phyloP scores from a whole-genome alignment of 2,797 vertebrate genomes.

The Aulostomus chinensis region DNA sequence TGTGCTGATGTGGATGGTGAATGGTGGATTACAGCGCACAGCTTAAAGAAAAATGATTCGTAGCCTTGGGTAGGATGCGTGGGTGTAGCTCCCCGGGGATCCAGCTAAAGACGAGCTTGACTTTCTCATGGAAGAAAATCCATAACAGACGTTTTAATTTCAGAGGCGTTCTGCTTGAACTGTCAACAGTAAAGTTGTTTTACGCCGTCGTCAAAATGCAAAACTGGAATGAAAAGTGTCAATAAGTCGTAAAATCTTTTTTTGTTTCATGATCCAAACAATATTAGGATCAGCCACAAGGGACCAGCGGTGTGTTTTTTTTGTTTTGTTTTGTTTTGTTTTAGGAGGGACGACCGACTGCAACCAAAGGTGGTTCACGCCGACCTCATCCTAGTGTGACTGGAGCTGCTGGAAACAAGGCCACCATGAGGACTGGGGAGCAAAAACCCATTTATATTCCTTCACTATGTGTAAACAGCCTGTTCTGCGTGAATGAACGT shows the following conservation, averaged over 20 bases:
- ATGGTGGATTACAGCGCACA: constrained; percentile 43
- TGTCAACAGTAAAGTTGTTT: no score
- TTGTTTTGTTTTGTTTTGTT: no score
- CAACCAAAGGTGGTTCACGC: constrained; percentile 14
- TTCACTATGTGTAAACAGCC: constrained; percentile 59
- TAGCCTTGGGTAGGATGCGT: constrained; percentile 55
- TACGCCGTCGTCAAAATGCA: constrained; percentile 23
- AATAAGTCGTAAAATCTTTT: constrained; percentile 20
- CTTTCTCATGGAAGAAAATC: constrained; percentile 55
- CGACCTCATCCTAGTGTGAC: constrained; percentile 44
- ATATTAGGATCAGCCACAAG: constrained; percentile 36
- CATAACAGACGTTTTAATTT: constrained; percentile 57
- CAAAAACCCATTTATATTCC: constrained; percentile 54
- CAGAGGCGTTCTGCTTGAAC: no score
- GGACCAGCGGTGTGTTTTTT: constrained; percentile 24
- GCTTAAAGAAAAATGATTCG: constrained; percentile 52
- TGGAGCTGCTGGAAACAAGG: constrained; percentile 14
- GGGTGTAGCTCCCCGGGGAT: constrained; percentile 50
- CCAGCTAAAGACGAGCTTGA: constrained; percentile 51
- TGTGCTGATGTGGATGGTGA: constrained; percentile 33
- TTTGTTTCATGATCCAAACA: constrained; percentile 37
- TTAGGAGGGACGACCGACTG: no score
- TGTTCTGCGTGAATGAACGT: constrained; percentile 50
- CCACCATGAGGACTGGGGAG: constrained; percentile 6
- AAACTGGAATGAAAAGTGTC: constrained; percentile 30